Conservation (phyloP, 2,113 vertebrate genomes). For the Campylomormyrus tamandua region DNA sequence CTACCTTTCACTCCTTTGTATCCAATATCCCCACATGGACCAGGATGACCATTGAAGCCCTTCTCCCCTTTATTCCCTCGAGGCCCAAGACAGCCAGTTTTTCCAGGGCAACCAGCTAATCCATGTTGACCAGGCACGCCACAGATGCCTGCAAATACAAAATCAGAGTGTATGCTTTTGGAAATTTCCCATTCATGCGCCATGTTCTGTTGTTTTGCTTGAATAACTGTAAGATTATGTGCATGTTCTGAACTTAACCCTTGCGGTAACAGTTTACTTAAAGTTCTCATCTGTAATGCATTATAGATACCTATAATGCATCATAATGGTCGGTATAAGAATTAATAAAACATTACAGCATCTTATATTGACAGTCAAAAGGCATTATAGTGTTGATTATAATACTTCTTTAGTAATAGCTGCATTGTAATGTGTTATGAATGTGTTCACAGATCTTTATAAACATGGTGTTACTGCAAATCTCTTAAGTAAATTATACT, state of each 20-base stretch:
- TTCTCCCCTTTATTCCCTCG: conserved; percentile 43
- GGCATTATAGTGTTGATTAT: too few relatives aligned
- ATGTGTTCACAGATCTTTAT: not conserved
- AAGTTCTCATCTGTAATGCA: not conserved
- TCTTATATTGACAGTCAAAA: too few relatives aligned
- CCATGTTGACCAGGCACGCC: conserved; percentile 47
- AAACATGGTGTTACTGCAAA: not conserved
- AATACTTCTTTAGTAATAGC: too few relatives aligned
- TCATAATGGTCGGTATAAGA: too few relatives aligned
- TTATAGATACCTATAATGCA: not conserved
- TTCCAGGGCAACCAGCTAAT: conserved; percentile 38
- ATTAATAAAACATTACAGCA: too few relatives aligned
- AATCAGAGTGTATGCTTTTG: not conserved
- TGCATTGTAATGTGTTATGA: not conserved
- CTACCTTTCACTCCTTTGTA: conserved; percentile 56
- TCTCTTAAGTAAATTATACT: not conserved
- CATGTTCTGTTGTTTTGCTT: not conserved
- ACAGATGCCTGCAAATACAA: conserved; percentile 39
- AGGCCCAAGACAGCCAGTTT: conserved; percentile 37
- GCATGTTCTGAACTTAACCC: not conserved
- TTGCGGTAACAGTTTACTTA: not conserved
- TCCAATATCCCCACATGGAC: conserved; percentile 46
- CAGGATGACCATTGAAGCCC: conserved; percentile 44
- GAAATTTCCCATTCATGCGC: not conserved
- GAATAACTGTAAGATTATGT: not conserved